Evolutionary conservation across 2,888 invertebrate genomes (phyloP).

Genomic region (Argyra leucocephala): DNA sequence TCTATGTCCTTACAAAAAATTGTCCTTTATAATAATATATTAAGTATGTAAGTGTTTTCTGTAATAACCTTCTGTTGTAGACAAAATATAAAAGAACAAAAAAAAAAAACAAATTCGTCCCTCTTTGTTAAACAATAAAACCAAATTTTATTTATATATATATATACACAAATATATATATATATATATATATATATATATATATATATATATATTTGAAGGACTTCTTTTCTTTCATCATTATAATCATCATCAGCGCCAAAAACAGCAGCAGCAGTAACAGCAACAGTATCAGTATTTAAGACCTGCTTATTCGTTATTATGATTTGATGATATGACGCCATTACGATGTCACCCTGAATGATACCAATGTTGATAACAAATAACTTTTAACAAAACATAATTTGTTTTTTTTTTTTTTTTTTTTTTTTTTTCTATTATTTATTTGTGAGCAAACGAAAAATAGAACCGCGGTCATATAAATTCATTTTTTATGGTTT

Average conservation of each 20-base stretch:
- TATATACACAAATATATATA: too few species aligned
- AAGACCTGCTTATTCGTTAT: background rate
- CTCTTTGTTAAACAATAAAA: background rate
- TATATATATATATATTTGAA: too few species aligned
- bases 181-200: too few species aligned
- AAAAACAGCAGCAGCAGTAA: background rate
- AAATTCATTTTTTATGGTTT: background rate
- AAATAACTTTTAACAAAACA: background rate
- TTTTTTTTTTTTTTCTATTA: background rate
- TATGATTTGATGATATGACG: background rate
- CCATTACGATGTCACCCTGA: background rate
- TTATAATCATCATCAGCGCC: background rate
- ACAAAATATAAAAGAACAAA: background rate
- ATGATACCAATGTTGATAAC: background rate
- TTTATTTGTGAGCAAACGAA: background rate
- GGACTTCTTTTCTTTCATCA: background rate
- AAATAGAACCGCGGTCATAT: background rate
- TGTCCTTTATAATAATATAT: background rate
- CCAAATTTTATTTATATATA: too few species aligned
- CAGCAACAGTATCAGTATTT: background rate
- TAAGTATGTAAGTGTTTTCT: background rate
- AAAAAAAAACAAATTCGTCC: background rate
- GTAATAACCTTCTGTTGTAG: background rate
- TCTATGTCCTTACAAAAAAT: background rate
- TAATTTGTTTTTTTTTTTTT: background rate